Percentiles rank a stretch among this genome's conserved stretches.
Evolutionary conservation across 2,113 vertebrate genomes (phyloP).

Genomic region (Clarias gariepinus): DNA sequence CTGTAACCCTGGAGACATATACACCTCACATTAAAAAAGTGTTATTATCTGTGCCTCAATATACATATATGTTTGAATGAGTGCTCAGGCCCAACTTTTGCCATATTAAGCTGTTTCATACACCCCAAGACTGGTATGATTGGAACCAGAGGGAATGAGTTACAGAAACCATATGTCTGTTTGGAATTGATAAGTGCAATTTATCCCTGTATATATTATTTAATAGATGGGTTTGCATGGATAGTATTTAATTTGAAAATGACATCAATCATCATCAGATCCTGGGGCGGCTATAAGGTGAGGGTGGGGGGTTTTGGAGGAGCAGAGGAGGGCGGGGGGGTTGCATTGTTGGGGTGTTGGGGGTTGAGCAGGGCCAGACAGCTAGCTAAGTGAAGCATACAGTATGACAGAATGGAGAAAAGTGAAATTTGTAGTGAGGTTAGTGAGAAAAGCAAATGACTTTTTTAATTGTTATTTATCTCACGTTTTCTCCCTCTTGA

Average conservation of each 20-base stretch:
- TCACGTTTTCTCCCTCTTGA: background rate
- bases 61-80: slow-evolving; percentile 50
- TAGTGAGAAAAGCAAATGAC: background rate
- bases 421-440: background rate
- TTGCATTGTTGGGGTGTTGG: background rate
- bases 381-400: background rate
- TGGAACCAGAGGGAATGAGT: background rate
- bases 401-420: background rate
- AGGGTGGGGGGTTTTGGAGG: background rate
- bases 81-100: slow-evolving; percentile 15
- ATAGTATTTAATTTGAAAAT: slow-evolving; percentile 41
- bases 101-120: slow-evolving; percentile 1
- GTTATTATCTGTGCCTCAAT: slow-evolving; percentile 9
- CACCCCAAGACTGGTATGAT: background rate
- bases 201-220: slow-evolving; percentile 27
- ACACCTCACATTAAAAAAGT: slow-evolving; percentile 7
- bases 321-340: no score
- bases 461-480: slow-evolving; percentile 6
- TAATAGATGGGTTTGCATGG: slow-evolving; percentile 42
- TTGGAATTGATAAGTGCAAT: slow-evolving; percentile 50
- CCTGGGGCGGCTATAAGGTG: background rate
- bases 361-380: background rate
- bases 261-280: slow-evolving; percentile 45
- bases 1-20: slow-evolving; percentile 12
- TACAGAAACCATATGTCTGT: slow-evolving; percentile 35